A percentile compares a stretch with the other conserved stretches of the same genome.
phyloP scores from a whole-genome alignment of 2,888 invertebrate species.

The Cryptus armator region DNA sequence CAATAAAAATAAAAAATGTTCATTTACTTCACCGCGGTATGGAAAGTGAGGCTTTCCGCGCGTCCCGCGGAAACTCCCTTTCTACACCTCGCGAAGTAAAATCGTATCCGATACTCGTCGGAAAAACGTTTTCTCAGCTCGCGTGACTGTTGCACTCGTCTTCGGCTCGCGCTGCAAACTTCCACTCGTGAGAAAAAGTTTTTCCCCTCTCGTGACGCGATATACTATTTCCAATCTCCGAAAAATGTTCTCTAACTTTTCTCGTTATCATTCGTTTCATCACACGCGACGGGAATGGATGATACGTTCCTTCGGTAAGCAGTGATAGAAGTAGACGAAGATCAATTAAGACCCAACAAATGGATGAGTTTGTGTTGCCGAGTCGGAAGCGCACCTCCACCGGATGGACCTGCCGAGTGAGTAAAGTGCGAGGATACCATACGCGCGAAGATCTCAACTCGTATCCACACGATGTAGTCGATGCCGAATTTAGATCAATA shows the following conservation, averaged over 20 bases:
- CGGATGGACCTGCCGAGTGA: constrained; percentile 79
- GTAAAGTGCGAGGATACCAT: constrained; percentile 46
- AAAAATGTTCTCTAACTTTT: constrained; percentile 4
- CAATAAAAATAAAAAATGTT: no score
- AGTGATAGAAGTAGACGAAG: constrained; percentile 80
- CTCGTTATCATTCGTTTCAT: not conserved
- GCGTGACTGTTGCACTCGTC: no score
- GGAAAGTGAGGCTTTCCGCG: no score
- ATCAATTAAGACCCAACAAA: constrained; percentile 74
- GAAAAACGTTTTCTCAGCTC: no score
- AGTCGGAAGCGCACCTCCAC: constrained; percentile 73
- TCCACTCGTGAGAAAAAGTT: no score
- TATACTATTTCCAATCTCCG: not conserved
- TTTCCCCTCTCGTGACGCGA: no score
- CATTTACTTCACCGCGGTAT: no score
- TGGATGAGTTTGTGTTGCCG: constrained; percentile 80
- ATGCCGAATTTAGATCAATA: constrained; percentile 71
- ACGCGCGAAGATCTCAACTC: constrained; percentile 1
- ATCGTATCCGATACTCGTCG: no score
- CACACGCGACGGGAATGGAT: constrained; percentile 4
- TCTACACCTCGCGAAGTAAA: no score
- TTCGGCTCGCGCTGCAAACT: no score
- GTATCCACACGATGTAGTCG: constrained; percentile 22
- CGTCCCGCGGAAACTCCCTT: no score
- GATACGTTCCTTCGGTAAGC: constrained; percentile 16